Base-by-base conservation (phyloP, 2,888 invertebrate species). In the Endomychus coccineus region DNA sequence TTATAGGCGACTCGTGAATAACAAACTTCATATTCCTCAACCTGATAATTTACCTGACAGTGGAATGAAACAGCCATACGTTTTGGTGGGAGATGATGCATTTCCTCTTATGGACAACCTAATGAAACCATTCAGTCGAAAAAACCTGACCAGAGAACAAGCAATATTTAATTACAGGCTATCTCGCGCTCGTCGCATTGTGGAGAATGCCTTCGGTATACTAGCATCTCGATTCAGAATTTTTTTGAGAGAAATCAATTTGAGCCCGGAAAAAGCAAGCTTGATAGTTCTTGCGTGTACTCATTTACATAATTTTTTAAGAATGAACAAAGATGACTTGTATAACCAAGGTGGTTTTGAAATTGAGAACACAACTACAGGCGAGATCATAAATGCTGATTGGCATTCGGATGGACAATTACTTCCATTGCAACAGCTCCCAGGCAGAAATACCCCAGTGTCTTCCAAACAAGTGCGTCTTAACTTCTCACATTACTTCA, bases 181-280 rank as follows among this genome's bases (percentile, higher is more conserved):
- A 29, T 46, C 43, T 10, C 35, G 52, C 42, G 47, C 43, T 16
- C 30, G 51, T 9, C 31, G 43, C 30, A 36, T 54, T 11, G 37
- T 52, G 16, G 50, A 51, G 43, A 51, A 51, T 34, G 42, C 34
- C 7, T 51, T 51, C 32, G 50, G 51, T 16, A 55, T 57, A 14
- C 36, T 53, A 27, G 34, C 45, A 24, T 36, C 38, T 5, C 39
- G 53, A 40, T 57, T 57, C 45, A 23, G 50, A 32, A 41, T 56
- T 34, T 45, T 56, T 13, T 47, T 50, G 29, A 44, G 42, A 36
- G 34, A 40, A 31, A 51, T 52, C 19, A 36, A 42, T 31, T 27
- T 53, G 29, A 19, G 31, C 12, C 21, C 32, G 27, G 39, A 39
- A 27, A 39, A 36, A 36, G 15, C 31, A 31, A 43, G 45, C n/a